Evolutionary conservation across 2,888 invertebrate genomes (phyloP).

Genomic region (Philopedon plagiatum): DNA sequence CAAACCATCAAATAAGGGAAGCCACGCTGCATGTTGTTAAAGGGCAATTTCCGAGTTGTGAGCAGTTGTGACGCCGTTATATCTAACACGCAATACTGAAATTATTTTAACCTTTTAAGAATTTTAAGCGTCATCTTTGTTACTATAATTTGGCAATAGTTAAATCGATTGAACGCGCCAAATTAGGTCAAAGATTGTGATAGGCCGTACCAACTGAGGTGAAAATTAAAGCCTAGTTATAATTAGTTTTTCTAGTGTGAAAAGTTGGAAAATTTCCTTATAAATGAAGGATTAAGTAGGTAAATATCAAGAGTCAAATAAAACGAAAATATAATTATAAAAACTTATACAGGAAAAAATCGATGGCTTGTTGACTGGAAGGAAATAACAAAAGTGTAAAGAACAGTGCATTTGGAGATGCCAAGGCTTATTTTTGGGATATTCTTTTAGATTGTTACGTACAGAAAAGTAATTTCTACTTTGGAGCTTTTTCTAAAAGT

Average conservation of each 20-base stretch:
- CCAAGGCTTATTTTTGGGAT: too few relatives aligned
- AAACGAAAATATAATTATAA: neutral
- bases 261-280: neutral
- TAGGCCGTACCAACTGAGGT: constrained; percentile 37
- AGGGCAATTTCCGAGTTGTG: constrained; percentile 34
- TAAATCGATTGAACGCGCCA: constrained; percentile 32
- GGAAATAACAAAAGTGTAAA: too few relatives aligned
- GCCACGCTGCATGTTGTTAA: neutral
- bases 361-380: too few relatives aligned
- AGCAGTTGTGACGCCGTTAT: constrained; percentile 30
- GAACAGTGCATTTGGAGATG: too few relatives aligned
- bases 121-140: constrained; percentile 34
- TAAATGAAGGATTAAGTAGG: neutral
- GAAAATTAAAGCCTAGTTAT: constrained; percentile 35
- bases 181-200: constrained; percentile 37
- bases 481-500: neutral
- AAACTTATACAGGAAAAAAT: neutral
- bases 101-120: constrained; percentile 34
- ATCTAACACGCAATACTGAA: constrained; percentile 23
- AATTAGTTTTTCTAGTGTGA: constrained; percentile 27
- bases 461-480: too few relatives aligned
- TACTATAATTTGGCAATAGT: constrained; percentile 33
- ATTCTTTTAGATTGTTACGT: too few relatives aligned
- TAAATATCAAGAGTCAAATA: neutral
- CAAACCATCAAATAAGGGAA: neutral